phyloP scores from a whole-genome alignment of 2,888 invertebrate species.

The Bruchidius siliquastri region DNA sequence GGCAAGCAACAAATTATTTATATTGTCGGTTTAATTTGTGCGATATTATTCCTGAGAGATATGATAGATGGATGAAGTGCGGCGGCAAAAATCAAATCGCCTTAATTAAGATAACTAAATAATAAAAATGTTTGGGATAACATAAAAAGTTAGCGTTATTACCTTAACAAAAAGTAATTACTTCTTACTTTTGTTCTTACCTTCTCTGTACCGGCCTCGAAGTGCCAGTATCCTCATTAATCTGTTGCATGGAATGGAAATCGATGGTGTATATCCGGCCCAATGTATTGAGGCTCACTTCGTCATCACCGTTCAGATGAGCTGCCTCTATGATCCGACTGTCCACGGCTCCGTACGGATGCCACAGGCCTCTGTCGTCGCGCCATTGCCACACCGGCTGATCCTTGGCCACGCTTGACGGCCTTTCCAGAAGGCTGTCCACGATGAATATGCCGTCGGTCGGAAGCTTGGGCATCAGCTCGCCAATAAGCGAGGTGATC shows the following conservation, averaged over 20 bases:
- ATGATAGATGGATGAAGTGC: no score
- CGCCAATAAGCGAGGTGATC: constrained; percentile 94
- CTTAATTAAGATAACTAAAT: no score
- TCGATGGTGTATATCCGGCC: constrained; percentile 95
- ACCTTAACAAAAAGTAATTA: no score
- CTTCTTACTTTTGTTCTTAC: no score
- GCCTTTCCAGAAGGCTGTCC: constrained; percentile 78
- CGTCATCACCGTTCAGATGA: constrained; percentile 90
- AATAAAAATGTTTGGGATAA: no score
- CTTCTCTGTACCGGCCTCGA: constrained; percentile 72
- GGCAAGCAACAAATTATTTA: no score
- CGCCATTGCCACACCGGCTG: constrained; percentile 96
- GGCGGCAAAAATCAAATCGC: no score
- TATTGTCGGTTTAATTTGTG: no score
- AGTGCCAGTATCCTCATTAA: constrained; percentile 91
- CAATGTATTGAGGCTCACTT: constrained; percentile 86
- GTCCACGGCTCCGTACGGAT: constrained; percentile 89
- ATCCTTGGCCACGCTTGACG: constrained; percentile 63
- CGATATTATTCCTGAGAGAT: no score
- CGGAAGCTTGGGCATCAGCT: constrained; percentile 94
- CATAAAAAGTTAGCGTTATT: no score
- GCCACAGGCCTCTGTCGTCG: constrained; percentile 89
- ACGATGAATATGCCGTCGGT: constrained; percentile 93
- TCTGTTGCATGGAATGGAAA: constrained; percentile 96
- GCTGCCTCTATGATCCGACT: constrained; percentile 93